These are phyloP conservation scores for Drosophila pseudotalamancana DNA, from an alignment of 2,888 invertebrate species.

Conservation along the genomic window DNA sequence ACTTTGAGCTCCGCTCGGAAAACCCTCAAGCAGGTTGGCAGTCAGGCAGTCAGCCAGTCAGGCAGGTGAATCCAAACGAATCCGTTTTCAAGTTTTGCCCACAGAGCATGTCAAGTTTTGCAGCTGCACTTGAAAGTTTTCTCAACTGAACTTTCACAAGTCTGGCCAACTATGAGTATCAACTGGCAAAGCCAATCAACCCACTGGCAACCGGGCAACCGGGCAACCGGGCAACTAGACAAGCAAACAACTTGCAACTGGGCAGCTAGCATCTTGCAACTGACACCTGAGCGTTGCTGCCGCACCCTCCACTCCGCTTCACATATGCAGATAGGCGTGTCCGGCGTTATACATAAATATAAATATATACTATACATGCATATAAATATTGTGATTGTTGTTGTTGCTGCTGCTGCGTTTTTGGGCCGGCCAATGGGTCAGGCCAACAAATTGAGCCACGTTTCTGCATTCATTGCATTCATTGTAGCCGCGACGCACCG, in stretches of 20 bases:
- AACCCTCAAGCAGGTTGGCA: slow-evolving; percentile 8
- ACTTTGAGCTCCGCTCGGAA: slow-evolving; percentile 17
- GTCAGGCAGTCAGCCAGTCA: too few relatives aligned
- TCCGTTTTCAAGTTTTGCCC: slow-evolving; percentile 37
- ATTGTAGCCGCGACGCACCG: slow-evolving; percentile 54
- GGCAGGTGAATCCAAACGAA: slow-evolving; percentile 52
- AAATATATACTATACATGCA: too few relatives aligned
- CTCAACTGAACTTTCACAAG: slow-evolving; percentile 56
- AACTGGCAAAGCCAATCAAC: slow-evolving; percentile 27
- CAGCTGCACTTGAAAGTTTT: slow-evolving; percentile 75
- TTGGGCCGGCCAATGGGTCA: slow-evolving; percentile 45
- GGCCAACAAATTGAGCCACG: slow-evolving; percentile 20
- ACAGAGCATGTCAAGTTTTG: slow-evolving; percentile 51
- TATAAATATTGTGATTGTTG: too few relatives aligned
- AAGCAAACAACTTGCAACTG: slow-evolving; percentile 15
- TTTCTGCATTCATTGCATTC: slow-evolving; percentile 7
- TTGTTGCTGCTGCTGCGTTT: too few relatives aligned
- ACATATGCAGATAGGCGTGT: slow-evolving; percentile 22
- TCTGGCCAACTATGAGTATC: slow-evolving; percentile 32
- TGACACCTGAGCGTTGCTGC: slow-evolving; percentile 48
- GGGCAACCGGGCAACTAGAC: slow-evolving; percentile 14
- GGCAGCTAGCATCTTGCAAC: slow-evolving; percentile 23
- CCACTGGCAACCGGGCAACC: slow-evolving; percentile 10
- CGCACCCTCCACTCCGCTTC: neutral
- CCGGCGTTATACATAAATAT: slow-evolving; percentile 5